Base-by-base conservation (phyloP, 2,113 vertebrate species). In the Mesembrinibis cayennensis region DNA sequence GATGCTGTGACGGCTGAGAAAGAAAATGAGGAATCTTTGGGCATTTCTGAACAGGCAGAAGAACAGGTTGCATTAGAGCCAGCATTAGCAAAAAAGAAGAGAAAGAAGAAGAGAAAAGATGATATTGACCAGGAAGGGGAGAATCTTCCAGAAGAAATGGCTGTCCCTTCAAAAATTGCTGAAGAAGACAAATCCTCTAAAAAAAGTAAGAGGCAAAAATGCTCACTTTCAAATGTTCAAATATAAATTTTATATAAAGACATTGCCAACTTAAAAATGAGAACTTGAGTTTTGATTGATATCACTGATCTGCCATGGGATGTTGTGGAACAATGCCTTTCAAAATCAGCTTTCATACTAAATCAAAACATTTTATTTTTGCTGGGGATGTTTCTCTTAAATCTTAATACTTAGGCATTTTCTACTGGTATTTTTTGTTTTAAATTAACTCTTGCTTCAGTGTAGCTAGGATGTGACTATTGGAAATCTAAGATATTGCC, bases 21-120 rank as follows among this genome's bases (percentile, higher is more conserved):
- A 20, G 98, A 99, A 93, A 99, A 99, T 36, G 98, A 99, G 34
- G 97, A 98, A 30, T 93, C 98, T 84, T 83, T 96, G 69, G 95
- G 88, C 34, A 76, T 98, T 58, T 83, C 97, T 74, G 95, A 90
- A 81, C 89, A 94, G 79, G 16, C 87, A 81, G 96, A 97, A 91
- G 93, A 90, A 32, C 93, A 97, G 58, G 52, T 69, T 83, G 19
- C 45, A 18, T n/a, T 85, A 93, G 97, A 98, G 45, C 52, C 94
- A 79, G 34, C 74, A 1, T n/a, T 95, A 93, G 79, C 83, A 5
- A 98, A 98, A 95, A 98, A 96, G 61, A 99, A 97, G 93, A 96
- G 87, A 44, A 98, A 97, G 91, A 97, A 66, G 38, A 98, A 93
- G 82, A 98, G 95, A 92, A 97, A 93, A 87, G 96, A 93, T 86